phyloP scores from a whole-genome alignment of 2,888 invertebrate species.

The Chironomus riparius region DNA sequence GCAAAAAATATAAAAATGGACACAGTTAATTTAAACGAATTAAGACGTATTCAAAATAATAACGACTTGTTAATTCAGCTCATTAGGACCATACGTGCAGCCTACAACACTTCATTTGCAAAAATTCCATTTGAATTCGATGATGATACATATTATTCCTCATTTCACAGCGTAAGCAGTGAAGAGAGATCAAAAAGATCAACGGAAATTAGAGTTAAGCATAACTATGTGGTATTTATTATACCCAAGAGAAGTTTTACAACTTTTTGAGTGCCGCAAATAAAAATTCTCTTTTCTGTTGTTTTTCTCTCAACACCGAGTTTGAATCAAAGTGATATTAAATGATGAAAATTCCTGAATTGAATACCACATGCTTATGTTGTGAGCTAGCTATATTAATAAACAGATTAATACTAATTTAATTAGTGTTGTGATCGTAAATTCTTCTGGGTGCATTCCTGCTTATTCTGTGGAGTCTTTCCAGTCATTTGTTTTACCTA shows the following conservation, averaged over 20 bases:
- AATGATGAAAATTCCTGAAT: neutral
- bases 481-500: neutral
- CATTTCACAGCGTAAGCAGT: too few relatives aligned
- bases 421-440: constrained; percentile 2
- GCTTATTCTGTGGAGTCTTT: neutral
- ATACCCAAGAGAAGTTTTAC: constrained; percentile 6
- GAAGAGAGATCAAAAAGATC: neutral
- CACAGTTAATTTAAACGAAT: neutral
- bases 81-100: too few relatives aligned
- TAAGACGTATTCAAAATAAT: neutral
- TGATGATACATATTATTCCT: too few relatives aligned
- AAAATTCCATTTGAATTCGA: too few relatives aligned
- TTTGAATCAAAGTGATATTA: constrained; percentile 6
- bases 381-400: neutral
- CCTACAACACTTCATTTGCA: too few relatives aligned
- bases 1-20: neutral
- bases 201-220: neutral
- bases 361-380: neutral
- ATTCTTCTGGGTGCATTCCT: neutral
- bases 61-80: too few relatives aligned
- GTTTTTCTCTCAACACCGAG: neutral
- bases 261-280: neutral
- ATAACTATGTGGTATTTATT: constrained; percentile 17
- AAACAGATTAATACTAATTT: constrained; percentile 7
- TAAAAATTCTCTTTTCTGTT: too few relatives aligned